phyloP scores from a whole-genome alignment of 2,888 invertebrate genomes.

The Agapetus fuscipes region DNA sequence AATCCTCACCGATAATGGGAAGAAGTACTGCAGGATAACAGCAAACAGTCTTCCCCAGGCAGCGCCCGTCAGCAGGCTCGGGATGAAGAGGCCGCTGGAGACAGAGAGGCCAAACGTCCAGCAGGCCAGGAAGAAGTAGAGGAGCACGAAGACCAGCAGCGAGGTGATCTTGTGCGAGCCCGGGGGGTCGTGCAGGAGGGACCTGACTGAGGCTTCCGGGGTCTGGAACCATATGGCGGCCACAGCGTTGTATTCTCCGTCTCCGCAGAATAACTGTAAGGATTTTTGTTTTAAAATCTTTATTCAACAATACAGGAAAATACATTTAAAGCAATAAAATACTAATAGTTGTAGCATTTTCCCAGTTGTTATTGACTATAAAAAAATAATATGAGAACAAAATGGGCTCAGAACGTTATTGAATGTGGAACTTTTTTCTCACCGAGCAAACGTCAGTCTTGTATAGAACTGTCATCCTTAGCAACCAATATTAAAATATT shows the following conservation, averaged over 20 bases:
- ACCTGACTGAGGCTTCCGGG: slow-evolving; percentile 89
- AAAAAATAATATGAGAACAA: no score
- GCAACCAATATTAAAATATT: no score
- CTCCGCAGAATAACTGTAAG: slow-evolving; percentile 75
- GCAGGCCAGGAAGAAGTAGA: slow-evolving; percentile 83
- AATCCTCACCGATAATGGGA: slow-evolving; percentile 61
- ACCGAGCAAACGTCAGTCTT: no score
- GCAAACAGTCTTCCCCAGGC: slow-evolving; percentile 94
- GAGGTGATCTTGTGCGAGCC: slow-evolving; percentile 78
- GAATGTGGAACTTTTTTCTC: no score
- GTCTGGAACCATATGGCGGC: slow-evolving; percentile 97
- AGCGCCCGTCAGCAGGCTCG: slow-evolving; percentile 87
- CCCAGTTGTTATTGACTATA: no score
- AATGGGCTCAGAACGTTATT: no score
- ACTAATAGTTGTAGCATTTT: no score
- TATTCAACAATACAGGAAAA: no score
- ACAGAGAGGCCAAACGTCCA: slow-evolving; percentile 94
- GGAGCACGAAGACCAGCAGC: slow-evolving; percentile 66
- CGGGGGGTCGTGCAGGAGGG: slow-evolving; percentile 85
- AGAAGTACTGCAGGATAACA: slow-evolving; percentile 53
- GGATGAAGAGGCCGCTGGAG: slow-evolving; percentile 95
- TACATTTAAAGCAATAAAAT: no score
- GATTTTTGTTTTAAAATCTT: no score
- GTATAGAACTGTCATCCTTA: no score
- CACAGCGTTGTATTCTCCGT: slow-evolving; percentile 88